phyloP scores from a whole-genome alignment of 64 coral and sea anemone species.

The Pachyseris speciosa region DNA sequence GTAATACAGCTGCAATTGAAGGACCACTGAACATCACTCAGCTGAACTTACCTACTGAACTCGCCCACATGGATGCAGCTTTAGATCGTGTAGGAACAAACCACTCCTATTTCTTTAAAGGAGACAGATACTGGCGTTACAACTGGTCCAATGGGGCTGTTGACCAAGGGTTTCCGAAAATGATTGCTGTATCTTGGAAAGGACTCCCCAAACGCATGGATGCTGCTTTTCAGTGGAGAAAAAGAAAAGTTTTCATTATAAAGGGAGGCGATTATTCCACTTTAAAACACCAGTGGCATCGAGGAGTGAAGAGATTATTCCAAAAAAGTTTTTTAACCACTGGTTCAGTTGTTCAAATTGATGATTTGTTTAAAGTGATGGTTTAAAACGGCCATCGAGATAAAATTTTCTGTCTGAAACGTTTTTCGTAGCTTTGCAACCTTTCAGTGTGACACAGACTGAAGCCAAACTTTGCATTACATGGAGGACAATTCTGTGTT shows the following conservation, averaged over 20 bases:
- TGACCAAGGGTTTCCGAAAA: conserved; percentile 49
- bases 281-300: neutral
- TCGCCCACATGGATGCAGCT: conserved; percentile 74
- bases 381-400: no score
- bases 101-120: conserved; percentile 80
- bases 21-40: conserved; percentile 1
- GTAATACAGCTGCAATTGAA: conserved; percentile 8
- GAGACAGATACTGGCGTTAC: conserved; percentile 79
- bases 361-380: no score
- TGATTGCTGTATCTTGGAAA: conserved; percentile 48
- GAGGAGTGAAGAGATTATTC: neutral
- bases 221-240: conserved; percentile 68
- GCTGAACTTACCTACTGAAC: conserved; percentile 54
- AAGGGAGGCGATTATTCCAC: neutral
- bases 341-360: neutral
- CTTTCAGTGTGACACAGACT: no score
- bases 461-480: no score
- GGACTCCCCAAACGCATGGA: conserved; percentile 47
- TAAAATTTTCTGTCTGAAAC: no score
- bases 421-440: no score
- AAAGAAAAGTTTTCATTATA: neutral
- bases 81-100: conserved; percentile 58
- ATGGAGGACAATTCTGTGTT: no score
- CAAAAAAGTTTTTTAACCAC: neutral
- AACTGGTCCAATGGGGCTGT: neutral